phyloP scores from a whole-genome alignment of 1,140 invertebrate species.

The Phocides pigmalion region DNA sequence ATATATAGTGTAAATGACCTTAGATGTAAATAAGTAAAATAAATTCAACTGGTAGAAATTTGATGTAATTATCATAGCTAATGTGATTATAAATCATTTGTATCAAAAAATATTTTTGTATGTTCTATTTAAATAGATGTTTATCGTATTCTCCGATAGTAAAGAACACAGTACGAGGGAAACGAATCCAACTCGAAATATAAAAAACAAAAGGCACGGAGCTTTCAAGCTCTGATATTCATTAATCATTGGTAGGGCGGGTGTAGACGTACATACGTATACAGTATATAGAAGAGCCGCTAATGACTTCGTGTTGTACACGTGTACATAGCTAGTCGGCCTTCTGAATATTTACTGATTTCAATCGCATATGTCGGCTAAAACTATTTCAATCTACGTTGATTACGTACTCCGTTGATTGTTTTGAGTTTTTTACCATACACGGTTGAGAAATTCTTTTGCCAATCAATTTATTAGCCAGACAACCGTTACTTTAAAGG shows the following conservation, averaged over 20 bases:
- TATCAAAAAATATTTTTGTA: neutral
- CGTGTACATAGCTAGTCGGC: conserved; percentile 34
- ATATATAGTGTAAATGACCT: too few species aligned
- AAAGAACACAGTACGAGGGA: conserved; percentile 19
- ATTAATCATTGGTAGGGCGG: conserved; percentile 73
- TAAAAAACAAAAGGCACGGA: conserved; percentile 61
- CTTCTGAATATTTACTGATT: conserved; percentile 33
- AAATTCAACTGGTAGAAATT: too few species aligned
- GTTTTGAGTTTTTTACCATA: conserved; percentile 4
- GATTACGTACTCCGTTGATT: conserved; percentile 21
- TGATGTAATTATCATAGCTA: too few species aligned
- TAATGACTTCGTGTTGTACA: conserved; percentile 50
- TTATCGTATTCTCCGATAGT: neutral
- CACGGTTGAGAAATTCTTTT: neutral
- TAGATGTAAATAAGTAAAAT: too few species aligned
- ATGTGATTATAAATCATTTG: too few species aligned
- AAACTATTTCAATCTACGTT: conserved; percentile 30
- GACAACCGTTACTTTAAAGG: too few species aligned
- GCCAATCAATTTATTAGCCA: neutral
- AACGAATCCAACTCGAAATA: conserved; percentile 15
- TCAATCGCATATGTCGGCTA: conserved; percentile 22
- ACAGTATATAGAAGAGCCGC: conserved; percentile 39
- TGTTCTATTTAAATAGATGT: conserved; percentile 6
- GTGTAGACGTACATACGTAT: conserved; percentile 42
- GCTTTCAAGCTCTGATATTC: conserved; percentile 65